Evolutionary conservation across 2,113 vertebrate species (phyloP), one percentile per base, ranked within the genome.

Genomic region (Beaufortia kweichowensis): DNA sequence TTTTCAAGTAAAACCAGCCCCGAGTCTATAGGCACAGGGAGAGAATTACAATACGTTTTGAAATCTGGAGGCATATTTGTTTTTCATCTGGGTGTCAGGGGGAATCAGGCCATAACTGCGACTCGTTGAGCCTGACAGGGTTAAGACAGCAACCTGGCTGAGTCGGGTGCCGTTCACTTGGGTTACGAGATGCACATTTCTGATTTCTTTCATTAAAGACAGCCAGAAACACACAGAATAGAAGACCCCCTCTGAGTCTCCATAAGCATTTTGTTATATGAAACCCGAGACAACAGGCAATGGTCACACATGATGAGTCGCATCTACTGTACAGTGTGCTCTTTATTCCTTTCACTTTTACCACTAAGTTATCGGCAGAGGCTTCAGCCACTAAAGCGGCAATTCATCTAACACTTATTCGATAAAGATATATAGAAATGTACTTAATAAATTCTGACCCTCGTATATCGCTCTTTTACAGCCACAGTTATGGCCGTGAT

Each of bases 211-310:
- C 71, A 84, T 80, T 84, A 79, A 71, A 83, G 63, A 60, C 71
- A 74, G 63, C 48, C 6, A 6, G 63, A 79, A 64, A 19, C 56
- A 70, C 41, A 76, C 74, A 79, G 82, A 28, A 28, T 75, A 84
- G 79, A 80, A 70, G 64, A 62, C 59, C 75, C 66, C 77, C 74
- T 41, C 11, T 61, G n/a, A 65, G 55, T 17, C 62, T 74, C 43
- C 69, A 81, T 70, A 82, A 73, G 70, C 72, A 10, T 43, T 78
- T 79, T 72, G 66, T 79, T 84, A 77, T 85, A 75, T 82, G 84
- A 88, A 89, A 88, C 79, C 74, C 21, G 69, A 87, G 84, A 87
- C 19, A 71, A 76, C 65, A 78, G 67, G 79, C 80, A 68, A 66
- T 68, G 55, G 46, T 67, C 31, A 57, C 48, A 33, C 57, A 66